phyloP scores from a whole-genome alignment of 2,888 invertebrate genomes.

The Drosophila mimica region DNA sequence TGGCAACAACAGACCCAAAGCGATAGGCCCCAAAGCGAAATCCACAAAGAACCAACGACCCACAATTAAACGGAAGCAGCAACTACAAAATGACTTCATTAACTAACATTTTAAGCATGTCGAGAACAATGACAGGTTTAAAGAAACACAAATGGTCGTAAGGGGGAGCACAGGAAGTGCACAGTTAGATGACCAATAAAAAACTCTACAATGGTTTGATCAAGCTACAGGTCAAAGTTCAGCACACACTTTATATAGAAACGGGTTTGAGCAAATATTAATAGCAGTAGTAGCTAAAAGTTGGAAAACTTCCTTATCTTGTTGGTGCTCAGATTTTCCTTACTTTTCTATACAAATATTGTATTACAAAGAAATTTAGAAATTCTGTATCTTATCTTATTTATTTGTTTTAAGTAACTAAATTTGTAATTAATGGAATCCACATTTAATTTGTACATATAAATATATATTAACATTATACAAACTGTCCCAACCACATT shows the following conservation, averaged over 20 bases:
- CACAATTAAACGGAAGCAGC: slow-evolving; percentile 73
- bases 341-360: not conserved
- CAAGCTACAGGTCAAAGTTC: not conserved
- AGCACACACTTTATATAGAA: not conserved
- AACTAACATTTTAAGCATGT: slow-evolving; percentile 54
- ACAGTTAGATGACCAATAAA: slow-evolving; percentile 1
- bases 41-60: slow-evolving; percentile 17
- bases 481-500: not conserved
- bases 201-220: not conserved
- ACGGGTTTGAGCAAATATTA: not conserved
- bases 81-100: slow-evolving; percentile 71
- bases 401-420: not conserved
- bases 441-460: not conserved
- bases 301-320: not conserved
- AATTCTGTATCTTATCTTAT: not conserved
- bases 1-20: not conserved
- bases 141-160: not conserved
- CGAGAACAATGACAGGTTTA: slow-evolving; percentile 20
- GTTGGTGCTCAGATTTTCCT: not conserved
- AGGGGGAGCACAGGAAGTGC: slow-evolving; percentile 5
- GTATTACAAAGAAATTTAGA: not conserved
- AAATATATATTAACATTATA: not conserved
- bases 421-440: not conserved
- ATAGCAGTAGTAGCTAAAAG: not conserved
- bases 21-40: not conserved